A percentile compares a stretch with the other conserved stretches of the same genome.
Evolutionary conservation across 2,113 vertebrate genomes (phyloP).

Genomic region (Craseonycteris thonglongyai): DNA sequence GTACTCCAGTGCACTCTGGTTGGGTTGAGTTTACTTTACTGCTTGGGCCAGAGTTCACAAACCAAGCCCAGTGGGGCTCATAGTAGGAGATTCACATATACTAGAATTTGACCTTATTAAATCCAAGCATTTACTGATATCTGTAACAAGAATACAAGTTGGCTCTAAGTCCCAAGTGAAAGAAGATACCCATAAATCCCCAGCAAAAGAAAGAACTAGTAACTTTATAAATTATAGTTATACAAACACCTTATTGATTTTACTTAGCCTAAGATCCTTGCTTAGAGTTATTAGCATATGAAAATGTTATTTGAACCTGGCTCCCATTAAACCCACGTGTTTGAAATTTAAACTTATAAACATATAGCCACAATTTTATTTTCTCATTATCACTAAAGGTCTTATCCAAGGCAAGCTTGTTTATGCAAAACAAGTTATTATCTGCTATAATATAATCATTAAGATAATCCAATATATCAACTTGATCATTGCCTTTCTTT

Average conservation of each 20-base stretch:
- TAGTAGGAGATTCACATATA: neutral
- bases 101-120: neutral
- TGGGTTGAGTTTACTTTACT: neutral
- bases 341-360: neutral
- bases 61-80: neutral
- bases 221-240: neutral
- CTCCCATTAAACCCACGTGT: neutral
- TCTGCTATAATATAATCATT: neutral
- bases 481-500: neutral
- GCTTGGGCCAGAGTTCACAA: neutral
- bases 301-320: neutral
- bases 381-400: neutral
- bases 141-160: neutral
- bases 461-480: neutral
- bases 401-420: neutral
- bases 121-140: neutral
- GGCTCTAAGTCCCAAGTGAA: neutral
- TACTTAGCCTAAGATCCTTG: neutral
- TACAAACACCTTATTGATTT: neutral
- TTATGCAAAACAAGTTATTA: neutral
- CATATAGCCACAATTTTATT: neutral
- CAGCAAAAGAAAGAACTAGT: neutral
- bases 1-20: neutral
- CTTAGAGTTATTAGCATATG: neutral
- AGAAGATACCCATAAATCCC: neutral